Evolutionary conservation across 2,888 invertebrate species (phyloP), one percentile per base, ranked within the genome.

Genomic region (Leucophenga maculata): DNA sequence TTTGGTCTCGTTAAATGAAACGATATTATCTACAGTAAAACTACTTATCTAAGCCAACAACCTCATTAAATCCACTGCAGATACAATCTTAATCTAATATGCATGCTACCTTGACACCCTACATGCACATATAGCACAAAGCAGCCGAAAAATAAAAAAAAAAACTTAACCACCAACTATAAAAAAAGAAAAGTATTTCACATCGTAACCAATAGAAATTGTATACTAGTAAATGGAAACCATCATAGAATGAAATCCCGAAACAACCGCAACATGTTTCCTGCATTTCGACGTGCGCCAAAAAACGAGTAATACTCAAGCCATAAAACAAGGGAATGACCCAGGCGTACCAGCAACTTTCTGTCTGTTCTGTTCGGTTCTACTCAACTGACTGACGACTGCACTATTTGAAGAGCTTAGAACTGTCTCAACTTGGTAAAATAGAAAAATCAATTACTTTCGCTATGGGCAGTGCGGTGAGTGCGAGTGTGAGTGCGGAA

Each of bases 391-490:
- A 16, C 6, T n/a, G 48, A 9, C 11, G 39, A 39, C 39, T 39
- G 39, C 1, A 39, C 8, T 39, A 8, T 39, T 39, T 39, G 39
- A 39, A 39, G 39, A 39, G 65, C 6, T 4, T 13, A 48, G 48
- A 65, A 70, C 65, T 60, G 67, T 72, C 71, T 75, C 72, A 77
- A 72, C 79, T 75, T 79, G 78, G 80, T 80, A 67, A 78, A 81
- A 83, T 79, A 79, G 81, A 80, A 82, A 83, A 81, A 81, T 81
- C 80, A 81, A 81, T 81, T 81, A 81, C 80, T 81, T 81, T 81
- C 81, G 79, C 81, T 79, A 60, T 57, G 75, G 68, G 69, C 71
- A 73, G 75, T 50, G 67, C 64, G 48, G 20, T 11, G 70, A 67
- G 60, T 13, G 32, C 57, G 14, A 67, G 57, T 26, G 20, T n/a